Percentiles rank a stretch among this genome's conserved stretches.
phyloP scores from a whole-genome alignment of 2,888 invertebrate genomes.

The Pilophorus perplexus region DNA sequence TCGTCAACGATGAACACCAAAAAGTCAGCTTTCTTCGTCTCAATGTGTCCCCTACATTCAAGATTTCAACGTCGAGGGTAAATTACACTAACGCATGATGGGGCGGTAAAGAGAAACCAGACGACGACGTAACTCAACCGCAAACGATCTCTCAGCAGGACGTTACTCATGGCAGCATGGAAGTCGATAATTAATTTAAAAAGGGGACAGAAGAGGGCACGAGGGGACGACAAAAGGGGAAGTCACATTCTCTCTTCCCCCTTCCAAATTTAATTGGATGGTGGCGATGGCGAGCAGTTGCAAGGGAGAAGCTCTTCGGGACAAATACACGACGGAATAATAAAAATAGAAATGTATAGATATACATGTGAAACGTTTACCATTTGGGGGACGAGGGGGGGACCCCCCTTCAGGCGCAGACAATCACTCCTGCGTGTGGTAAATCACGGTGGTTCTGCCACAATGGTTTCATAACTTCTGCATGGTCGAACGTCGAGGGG shows the following conservation, averaged over 20 bases:
- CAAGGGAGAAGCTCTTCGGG: neutral
- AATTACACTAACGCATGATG: no score
- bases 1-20: no score
- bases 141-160: no score
- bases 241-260: neutral
- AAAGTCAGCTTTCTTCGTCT: no score
- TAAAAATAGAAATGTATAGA: neutral
- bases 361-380: slow-evolving; percentile 6
- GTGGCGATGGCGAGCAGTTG: neutral
- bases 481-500: neutral
- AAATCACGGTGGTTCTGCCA: slow-evolving; percentile 9
- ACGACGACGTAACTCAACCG: no score
- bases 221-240: neutral
- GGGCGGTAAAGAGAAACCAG: no score
- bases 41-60: no score
- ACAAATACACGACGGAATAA: neutral
- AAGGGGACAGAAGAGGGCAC: neutral
- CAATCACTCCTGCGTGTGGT: slow-evolving; percentile 23
- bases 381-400: no score
- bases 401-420: slow-evolving; percentile 3
- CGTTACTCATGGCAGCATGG: slow-evolving; percentile 26
- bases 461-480: slow-evolving; percentile 4
- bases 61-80: no score
- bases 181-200: slow-evolving; percentile 27
- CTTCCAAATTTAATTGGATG: slow-evolving; percentile 6